Conservation (phyloP, 2,797 vertebrate genomes). For the Philypnodon macrostomus region DNA sequence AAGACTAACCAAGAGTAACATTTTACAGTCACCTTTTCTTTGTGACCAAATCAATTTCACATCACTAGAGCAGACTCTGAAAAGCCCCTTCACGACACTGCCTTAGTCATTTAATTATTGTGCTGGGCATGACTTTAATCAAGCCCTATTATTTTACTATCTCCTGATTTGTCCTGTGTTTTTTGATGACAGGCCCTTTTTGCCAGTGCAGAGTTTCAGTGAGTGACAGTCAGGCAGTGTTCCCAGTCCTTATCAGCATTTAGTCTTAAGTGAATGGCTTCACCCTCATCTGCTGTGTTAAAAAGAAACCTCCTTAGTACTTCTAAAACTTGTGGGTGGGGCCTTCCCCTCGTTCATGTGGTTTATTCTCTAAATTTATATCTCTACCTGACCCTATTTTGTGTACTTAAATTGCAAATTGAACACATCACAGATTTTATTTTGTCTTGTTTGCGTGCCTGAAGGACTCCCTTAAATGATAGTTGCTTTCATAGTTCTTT, state of each 20-base stretch:
- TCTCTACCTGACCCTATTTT: no score
- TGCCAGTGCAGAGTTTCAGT: constrained; percentile 35
- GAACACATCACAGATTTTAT: constrained; percentile 15
- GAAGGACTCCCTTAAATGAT: constrained; percentile 26
- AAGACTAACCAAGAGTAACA: no score
- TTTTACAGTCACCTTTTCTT: no score
- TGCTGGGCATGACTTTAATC: no score
- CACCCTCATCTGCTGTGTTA: constrained; percentile 24
- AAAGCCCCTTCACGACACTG: no score
- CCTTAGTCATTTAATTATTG: no score
- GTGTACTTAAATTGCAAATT: no score
- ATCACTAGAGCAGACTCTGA: no score
- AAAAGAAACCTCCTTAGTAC: constrained; percentile 40
- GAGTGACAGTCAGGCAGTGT: constrained; percentile 39
- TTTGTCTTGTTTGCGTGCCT: constrained; percentile 12
- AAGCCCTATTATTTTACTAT: constrained; percentile 2
- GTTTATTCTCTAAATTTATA: no score
- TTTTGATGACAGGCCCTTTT: constrained; percentile 32
- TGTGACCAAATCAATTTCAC: no score
- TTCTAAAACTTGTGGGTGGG: constrained; percentile 20
- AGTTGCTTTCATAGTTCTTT: constrained; percentile 18
- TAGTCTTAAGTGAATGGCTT: constrained; percentile 43
- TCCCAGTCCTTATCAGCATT: constrained; percentile 41
- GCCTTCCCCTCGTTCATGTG: constrained; percentile 15
- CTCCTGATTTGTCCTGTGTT: constrained; percentile 9